Evolutionary conservation across 2,888 invertebrate genomes (phyloP), one percentile per base, ranked within the genome.

Genomic region (Platycheirus albimanus): DNA sequence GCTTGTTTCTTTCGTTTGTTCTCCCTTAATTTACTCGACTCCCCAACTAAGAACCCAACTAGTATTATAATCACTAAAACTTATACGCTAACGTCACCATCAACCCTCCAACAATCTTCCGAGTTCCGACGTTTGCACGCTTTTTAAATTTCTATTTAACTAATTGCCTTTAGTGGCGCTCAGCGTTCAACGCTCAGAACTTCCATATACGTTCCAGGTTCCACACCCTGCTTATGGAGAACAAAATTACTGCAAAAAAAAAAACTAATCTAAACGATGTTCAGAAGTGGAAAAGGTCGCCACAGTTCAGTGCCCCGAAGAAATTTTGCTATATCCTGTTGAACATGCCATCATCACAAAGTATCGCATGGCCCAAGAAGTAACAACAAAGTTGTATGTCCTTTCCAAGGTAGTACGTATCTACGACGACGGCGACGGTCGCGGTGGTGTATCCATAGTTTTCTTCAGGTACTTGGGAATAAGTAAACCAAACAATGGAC

Each of bases 291-390:
- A 64, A 83, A 78, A 83, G 83, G 83, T 83, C 78, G 58, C 13
- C 36, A 69, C 69, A 78, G 83, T 83, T 83, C 83, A 83, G 67
- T 74, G 83, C 72, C 45, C 83, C 51, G 33, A 10, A 47, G 61
- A 5, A 72, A 63, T 63, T 45, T 51, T 41, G 24, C 61, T 28
- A 41, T 41, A 69, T 78, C 83, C 83, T 83, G 83, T 78, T 83
- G 78, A 83, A 83, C 78, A 83, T 78, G 63, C 61, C 61, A 41
- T 56, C 38, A 67, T 47, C 41, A 24, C 38, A 24, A 56, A n/a
- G 24, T 58, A 36, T 41, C 58, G 19, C 43, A 49, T 49, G n/a
- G n/a, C n/a, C n/a, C n/a, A n/a, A n/a, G n/a, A 67, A 70, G 69
- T 52, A 71, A 52, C 45, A 56, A 71, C 52, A 3, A 33, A 45